Conservation (phyloP, 2,113 vertebrate genomes). For the Barbus barbus region DNA sequence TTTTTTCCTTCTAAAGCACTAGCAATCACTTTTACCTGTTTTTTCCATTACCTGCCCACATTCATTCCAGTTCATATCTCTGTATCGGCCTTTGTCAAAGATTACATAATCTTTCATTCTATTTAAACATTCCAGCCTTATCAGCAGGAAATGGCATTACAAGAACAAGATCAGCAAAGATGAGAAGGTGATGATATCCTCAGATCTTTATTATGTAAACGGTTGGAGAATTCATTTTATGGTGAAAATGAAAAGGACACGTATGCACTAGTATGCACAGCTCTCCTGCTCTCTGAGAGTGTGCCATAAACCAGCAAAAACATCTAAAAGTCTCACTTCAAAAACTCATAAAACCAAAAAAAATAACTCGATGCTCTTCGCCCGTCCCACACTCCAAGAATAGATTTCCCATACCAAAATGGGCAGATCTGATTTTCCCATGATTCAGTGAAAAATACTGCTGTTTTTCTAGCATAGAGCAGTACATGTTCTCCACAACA, state of each 20-base stretch:
- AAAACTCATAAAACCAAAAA: background rate
- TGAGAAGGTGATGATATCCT: slow-evolving; percentile 55
- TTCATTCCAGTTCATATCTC: slow-evolving; percentile 1
- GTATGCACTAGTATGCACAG: background rate
- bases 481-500: background rate
- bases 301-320: background rate
- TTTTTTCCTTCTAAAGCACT: background rate
- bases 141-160: slow-evolving; percentile 68
- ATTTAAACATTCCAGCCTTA: slow-evolving; percentile 62
- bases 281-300: background rate
- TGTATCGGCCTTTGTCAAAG: background rate
- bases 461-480: background rate
- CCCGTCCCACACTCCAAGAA: background rate
- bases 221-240: background rate
- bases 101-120: slow-evolving; percentile 62
- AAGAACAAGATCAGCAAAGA: slow-evolving; percentile 49
- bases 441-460: slow-evolving; percentile 24
- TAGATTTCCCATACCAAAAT: slow-evolving; percentile 10
- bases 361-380: background rate
- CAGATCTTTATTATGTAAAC: slow-evolving; percentile 59
- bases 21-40: background rate
- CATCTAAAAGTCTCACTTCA: slow-evolving; percentile 4
- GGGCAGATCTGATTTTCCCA: slow-evolving; percentile 34
- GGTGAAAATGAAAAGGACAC: background rate
- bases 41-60: background rate